These are phyloP conservation scores for Tachyglossus aculeatus DNA, from an alignment of 2,797 vertebrate species.

Conservation along the genomic window DNA sequence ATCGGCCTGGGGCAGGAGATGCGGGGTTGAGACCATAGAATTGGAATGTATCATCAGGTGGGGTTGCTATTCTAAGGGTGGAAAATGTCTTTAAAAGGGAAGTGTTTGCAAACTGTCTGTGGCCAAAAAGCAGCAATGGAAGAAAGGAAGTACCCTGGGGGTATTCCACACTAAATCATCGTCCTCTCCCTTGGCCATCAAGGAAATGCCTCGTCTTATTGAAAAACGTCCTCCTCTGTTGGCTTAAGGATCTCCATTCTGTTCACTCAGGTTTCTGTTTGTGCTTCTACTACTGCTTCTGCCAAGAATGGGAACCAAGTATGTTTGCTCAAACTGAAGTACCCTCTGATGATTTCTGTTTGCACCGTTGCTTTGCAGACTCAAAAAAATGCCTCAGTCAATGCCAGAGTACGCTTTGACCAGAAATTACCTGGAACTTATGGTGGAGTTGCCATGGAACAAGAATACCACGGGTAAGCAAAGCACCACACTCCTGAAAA, in stretches of 20 bases:
- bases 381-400: conserved; percentile 98
- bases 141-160: neutral
- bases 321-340: no score
- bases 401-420: conserved; percentile 97
- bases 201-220: neutral
- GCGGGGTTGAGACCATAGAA: neutral
- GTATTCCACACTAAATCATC: neutral
- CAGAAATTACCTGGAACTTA: conserved; percentile 95
- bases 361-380: conserved; percentile 68
- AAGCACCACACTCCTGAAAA: neutral
- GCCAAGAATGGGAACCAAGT: neutral
- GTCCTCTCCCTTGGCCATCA: neutral
- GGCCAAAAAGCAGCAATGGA: neutral
- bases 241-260: no score
- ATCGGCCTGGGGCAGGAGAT: neutral
- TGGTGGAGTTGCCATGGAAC: conserved; percentile 96
- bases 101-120: neutral
- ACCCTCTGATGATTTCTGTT: no score
- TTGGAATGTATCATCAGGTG: neutral
- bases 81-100: neutral
- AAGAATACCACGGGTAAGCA: conserved; percentile 89
- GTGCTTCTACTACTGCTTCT: neutral
- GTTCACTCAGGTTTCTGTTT: neutral
- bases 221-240: no score
- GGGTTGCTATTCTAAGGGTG: rapidly evolving